These are phyloP conservation scores for Labeo catla DNA, from an alignment of 2,113 vertebrate species.

Conservation along the genomic window DNA sequence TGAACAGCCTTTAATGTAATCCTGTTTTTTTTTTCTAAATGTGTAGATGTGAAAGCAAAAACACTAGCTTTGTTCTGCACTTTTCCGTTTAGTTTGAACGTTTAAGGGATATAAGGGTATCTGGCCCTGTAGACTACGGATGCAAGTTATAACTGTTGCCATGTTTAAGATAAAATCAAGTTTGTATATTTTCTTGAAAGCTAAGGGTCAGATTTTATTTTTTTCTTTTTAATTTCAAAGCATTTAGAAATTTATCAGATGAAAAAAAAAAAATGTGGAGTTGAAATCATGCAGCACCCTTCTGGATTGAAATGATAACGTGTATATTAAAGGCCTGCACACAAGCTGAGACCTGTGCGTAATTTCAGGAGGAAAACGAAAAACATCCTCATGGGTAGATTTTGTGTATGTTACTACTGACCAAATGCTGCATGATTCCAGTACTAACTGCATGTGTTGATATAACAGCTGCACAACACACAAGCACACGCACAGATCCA, in stretches of 20 bases:
- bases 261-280: background rate
- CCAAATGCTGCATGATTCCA: slow-evolving; percentile 86
- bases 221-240: slow-evolving; percentile 16
- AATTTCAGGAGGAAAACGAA: background rate
- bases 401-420: slow-evolving; percentile 78
- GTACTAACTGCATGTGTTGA: slow-evolving; percentile 90
- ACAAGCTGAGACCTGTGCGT: slow-evolving; percentile 29
- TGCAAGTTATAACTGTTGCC: slow-evolving; percentile 6
- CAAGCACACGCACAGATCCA: slow-evolving; percentile 39
- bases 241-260: background rate
- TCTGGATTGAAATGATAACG: slow-evolving; percentile 1
- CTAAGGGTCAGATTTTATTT: slow-evolving; percentile 14
- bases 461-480: slow-evolving; percentile 66
- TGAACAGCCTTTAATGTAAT: too few species aligned
- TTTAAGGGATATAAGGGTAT: background rate
- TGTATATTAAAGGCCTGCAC: slow-evolving; percentile 25
- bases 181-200: slow-evolving; percentile 33
- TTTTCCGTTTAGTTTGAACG: background rate
- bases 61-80: background rate
- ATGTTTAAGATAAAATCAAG: slow-evolving; percentile 24
- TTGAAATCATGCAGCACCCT: slow-evolving; percentile 25
- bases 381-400: slow-evolving; percentile 61
- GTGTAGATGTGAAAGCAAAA: background rate
- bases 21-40: background rate
- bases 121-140: background rate